phyloP scores from a whole-genome alignment of 37 sponge, comb jelly and placozoan species.

The Geodia barretti region DNA sequence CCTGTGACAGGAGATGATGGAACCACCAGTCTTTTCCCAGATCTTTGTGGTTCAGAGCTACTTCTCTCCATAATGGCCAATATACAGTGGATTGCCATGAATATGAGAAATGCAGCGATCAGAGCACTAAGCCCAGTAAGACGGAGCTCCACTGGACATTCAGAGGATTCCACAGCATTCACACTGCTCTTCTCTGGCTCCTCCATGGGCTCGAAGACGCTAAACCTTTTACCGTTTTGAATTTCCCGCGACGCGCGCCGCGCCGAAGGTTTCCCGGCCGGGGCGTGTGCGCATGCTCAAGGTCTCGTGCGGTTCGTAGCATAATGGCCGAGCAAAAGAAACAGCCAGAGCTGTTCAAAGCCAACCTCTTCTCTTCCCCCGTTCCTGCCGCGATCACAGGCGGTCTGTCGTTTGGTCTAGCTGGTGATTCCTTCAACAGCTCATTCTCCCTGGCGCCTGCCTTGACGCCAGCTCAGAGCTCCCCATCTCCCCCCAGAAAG shows the following conservation, averaged over 20 bases:
- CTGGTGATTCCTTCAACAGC: slow-evolving; percentile 36
- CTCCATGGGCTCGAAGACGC: no score
- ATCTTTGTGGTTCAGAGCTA: no score
- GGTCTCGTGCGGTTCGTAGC: neutral
- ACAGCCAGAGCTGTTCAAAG: slow-evolving; percentile 31
- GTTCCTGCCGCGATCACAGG: neutral
- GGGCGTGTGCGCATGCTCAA: neutral
- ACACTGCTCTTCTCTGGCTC: no score
- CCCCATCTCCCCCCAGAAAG: slow-evolving; percentile 7
- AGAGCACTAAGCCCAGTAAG: neutral
- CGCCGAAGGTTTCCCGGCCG: neutral
- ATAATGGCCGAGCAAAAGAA: slow-evolving; percentile 9
- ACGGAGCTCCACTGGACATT: neutral
- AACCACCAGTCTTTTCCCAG: no score
- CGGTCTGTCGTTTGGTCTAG: slow-evolving; percentile 37
- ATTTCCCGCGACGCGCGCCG: neutral
- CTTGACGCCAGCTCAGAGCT: neutral
- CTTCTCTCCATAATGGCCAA: neutral
- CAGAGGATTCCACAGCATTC: neutral
- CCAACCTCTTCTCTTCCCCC: slow-evolving; percentile 52
- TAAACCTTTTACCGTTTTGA: neutral
- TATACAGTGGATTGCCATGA: neutral
- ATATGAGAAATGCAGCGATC: neutral
- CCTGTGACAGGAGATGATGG: no score
- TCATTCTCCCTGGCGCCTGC: slow-evolving; percentile 58